phyloP scores from a whole-genome alignment of 2,888 invertebrate genomes.

The Trachelus tabidus region DNA sequence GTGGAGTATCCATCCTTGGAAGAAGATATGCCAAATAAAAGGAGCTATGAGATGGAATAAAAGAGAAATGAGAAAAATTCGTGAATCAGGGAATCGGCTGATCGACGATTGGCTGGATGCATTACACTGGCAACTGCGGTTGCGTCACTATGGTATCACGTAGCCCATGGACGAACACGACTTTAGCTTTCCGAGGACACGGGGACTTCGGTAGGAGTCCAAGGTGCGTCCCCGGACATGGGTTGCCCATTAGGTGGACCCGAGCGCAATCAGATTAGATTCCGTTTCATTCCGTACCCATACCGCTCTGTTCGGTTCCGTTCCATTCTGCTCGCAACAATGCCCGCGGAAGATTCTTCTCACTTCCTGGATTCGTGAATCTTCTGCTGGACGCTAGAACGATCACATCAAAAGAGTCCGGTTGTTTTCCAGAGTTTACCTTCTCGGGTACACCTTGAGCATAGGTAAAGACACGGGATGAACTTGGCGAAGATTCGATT shows the following conservation, averaged over 20 bases:
- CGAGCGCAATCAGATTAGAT: conserved; percentile 64
- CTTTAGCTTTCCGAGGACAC: conserved; percentile 48
- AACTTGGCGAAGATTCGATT: too few relatives aligned
- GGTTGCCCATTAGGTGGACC: conserved; percentile 66
- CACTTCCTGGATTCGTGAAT: conserved; percentile 19
- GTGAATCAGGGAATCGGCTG: too few relatives aligned
- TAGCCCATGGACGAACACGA: conserved; percentile 51
- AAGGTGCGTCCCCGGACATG: conserved; percentile 65
- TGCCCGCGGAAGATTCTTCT: not conserved
- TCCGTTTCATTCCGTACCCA: conserved; percentile 47
- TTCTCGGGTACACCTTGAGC: too few relatives aligned
- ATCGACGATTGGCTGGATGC: not conserved
- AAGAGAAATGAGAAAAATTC: too few relatives aligned
- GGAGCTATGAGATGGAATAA: too few relatives aligned
- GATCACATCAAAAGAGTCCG: too few relatives aligned
- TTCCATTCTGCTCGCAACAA: not conserved
- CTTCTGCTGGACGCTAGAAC: too few relatives aligned
- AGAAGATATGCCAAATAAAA: too few relatives aligned
- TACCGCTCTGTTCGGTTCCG: not conserved
- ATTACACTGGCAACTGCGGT: conserved; percentile 40
- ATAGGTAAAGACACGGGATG: too few relatives aligned
- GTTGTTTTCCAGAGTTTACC: too few relatives aligned
- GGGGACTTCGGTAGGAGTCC: conserved; percentile 22
- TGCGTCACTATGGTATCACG: conserved; percentile 47
- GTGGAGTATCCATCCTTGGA: too few relatives aligned